phyloP scores from a whole-genome alignment of 2,888 invertebrate species.

The Cheilosia vulpina region DNA sequence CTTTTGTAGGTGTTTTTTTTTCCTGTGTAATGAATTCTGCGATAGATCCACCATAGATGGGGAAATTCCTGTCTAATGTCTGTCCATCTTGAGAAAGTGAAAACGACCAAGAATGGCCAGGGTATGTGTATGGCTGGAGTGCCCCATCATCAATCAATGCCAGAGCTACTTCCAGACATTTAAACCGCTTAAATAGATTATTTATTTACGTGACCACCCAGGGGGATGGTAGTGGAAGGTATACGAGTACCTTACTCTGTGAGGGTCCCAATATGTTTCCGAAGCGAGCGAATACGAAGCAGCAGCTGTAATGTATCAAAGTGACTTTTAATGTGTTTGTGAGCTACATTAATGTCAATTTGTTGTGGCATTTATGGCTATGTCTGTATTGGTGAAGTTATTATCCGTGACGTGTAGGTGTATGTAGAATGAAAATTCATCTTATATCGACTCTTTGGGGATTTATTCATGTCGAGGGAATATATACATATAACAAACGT shows the following conservation, averaged over 20 bases:
- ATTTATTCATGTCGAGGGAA: too few relatives aligned
- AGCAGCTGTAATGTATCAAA: conserved; percentile 41
- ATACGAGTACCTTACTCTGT: neutral
- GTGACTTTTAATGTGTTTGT: conserved; percentile 52
- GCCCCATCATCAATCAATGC: conserved; percentile 68
- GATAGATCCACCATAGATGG: conserved; percentile 7
- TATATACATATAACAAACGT: too few relatives aligned
- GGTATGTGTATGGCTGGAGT: neutral
- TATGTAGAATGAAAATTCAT: too few relatives aligned
- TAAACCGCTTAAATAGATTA: conserved; percentile 71
- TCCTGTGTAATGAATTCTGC: conserved; percentile 3
- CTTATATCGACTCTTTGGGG: too few relatives aligned
- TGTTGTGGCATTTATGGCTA: neutral
- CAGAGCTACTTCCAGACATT: conserved; percentile 62
- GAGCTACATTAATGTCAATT: conserved; percentile 53
- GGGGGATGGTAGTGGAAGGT: conserved; percentile 7
- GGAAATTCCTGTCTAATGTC: conserved; percentile 30
- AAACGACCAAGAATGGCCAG: conserved; percentile 23
- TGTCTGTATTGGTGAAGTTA: neutral
- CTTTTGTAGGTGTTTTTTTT: conserved; percentile 12
- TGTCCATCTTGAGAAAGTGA: conserved; percentile 43
- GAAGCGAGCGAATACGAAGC: neutral
- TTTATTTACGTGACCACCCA: conserved; percentile 69
- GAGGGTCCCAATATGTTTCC: conserved; percentile 12
- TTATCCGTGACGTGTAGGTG: too few relatives aligned